Evolutionary conservation across 2,113 vertebrate genomes (phyloP).

Genomic region (Chaenocephalus aceratus): DNA sequence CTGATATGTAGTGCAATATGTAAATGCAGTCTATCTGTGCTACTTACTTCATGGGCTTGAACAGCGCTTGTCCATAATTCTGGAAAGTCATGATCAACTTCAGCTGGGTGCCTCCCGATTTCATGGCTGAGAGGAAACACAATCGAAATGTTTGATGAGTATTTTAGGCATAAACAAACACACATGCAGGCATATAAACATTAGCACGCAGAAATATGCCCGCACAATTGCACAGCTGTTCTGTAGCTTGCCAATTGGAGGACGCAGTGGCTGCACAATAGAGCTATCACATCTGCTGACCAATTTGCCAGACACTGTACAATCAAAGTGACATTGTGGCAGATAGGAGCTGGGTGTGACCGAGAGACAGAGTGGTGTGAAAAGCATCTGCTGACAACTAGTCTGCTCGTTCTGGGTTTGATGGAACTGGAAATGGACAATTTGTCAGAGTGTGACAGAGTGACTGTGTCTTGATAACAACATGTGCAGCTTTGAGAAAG

Average conservation of each 20-base stretch:
- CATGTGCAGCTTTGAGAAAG: background rate
- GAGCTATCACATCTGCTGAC: constrained; percentile 47
- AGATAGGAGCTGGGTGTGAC: constrained; percentile 27
- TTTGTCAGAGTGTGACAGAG: constrained; percentile 1
- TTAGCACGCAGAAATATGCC: constrained; percentile 8
- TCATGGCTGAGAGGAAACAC: constrained; percentile 90
- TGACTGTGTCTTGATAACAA: background rate
- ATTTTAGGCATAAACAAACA: constrained; percentile 28
- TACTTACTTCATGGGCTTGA: constrained; percentile 98
- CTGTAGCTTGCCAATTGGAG: constrained; percentile 42
- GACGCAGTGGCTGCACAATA: constrained; percentile 32
- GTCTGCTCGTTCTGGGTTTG: background rate
- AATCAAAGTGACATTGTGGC: constrained; percentile 30
- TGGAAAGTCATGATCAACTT: constrained; percentile 99
- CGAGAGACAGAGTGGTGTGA: constrained; percentile 9
- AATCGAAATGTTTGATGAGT: constrained; percentile 39
- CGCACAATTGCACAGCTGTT: constrained; percentile 44
- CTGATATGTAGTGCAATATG: background rate
- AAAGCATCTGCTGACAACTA: constrained; percentile 32
- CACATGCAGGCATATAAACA: background rate
- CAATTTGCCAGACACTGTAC: constrained; percentile 37
- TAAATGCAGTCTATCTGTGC: background rate
- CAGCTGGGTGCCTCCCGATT: constrained; percentile 97
- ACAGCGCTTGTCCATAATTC: constrained; percentile 93
- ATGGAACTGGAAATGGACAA: constrained; percentile 7